A percentile compares a stretch with the other conserved stretches of the same genome.
Evolutionary conservation across 2,797 vertebrate genomes (phyloP).

Genomic region (Enteromius mattozi): DNA sequence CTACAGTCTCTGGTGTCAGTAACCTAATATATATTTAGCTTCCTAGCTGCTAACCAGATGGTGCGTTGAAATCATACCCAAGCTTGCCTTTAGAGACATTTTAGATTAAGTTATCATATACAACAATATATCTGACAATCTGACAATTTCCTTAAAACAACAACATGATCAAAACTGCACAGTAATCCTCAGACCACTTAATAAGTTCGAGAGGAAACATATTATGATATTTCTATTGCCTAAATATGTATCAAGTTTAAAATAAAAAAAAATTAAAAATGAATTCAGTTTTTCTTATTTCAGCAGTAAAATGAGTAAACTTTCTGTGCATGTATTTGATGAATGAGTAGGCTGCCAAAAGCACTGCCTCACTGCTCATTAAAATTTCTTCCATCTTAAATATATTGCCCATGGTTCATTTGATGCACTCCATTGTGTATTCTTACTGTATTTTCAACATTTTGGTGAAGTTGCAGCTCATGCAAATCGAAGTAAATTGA

Average conservation of each 20-base stretch:
- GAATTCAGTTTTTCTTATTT: neutral
- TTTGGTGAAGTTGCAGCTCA: slow-evolving; percentile 25
- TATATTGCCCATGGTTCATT: slow-evolving; percentile 44
- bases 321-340: slow-evolving; percentile 24
- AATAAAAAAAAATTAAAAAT: neutral
- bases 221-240: neutral
- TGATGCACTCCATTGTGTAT: slow-evolving; percentile 46
- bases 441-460: slow-evolving; percentile 41
- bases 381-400: slow-evolving; percentile 35
- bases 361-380: slow-evolving; percentile 35
- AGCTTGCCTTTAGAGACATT: slow-evolving; percentile 46
- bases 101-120: slow-evolving; percentile 38
- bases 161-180: neutral
- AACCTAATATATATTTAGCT: slow-evolving; percentile 50
- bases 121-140: neutral
- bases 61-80: slow-evolving; percentile 32
- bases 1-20: slow-evolving; percentile 29
- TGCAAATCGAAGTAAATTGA: slow-evolving; percentile 19
- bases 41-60: slow-evolving; percentile 56
- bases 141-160: neutral
- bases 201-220: neutral
- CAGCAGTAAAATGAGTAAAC: neutral
- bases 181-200: neutral
- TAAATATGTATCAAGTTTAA: neutral
- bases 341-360: slow-evolving; percentile 39